phyloP scores from a whole-genome alignment of 2,888 invertebrate genomes.

The Pandemis heparana region DNA sequence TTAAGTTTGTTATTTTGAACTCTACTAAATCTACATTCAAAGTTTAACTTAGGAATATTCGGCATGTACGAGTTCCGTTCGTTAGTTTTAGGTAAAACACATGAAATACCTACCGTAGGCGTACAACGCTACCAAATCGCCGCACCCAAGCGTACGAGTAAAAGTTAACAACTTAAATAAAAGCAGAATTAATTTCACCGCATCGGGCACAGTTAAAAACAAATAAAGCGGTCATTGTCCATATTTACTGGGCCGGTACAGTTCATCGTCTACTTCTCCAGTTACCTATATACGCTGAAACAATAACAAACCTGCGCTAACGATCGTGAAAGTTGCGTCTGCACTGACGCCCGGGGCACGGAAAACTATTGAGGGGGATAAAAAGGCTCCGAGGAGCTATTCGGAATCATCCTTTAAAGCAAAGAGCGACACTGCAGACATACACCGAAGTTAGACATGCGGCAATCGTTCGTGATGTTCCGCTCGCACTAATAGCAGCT shows the following conservation, averaged over 20 bases:
- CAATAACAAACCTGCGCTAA: conserved; percentile 38
- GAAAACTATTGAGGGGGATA: conserved; percentile 56
- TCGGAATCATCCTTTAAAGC: conserved; percentile 17
- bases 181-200: neutral
- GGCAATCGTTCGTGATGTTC: too few relatives aligned
- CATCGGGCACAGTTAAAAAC: conserved; percentile 11
- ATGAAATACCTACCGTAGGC: neutral
- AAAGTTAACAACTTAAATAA: conserved; percentile 26
- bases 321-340: conserved; percentile 44
- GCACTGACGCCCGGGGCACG: conserved; percentile 47
- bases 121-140: neutral
- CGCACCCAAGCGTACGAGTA: neutral
- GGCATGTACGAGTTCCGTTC: too few relatives aligned
- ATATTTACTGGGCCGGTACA: neutral
- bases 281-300: conserved; percentile 29
- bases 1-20: neutral
- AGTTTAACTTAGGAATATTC: too few relatives aligned
- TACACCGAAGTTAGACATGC: too few relatives aligned
- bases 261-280: conserved; percentile 14
- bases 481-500: too few relatives aligned
- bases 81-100: neutral
- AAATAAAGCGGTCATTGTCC: conserved; percentile 16
- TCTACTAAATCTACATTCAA: neutral
- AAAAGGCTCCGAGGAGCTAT: conserved; percentile 45
- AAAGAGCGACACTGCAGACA: neutral